Evolutionary conservation across 2,797 vertebrate species (phyloP), one percentile per base, ranked within the genome.

Genomic region (Acrocephalus scirpaceus): DNA sequence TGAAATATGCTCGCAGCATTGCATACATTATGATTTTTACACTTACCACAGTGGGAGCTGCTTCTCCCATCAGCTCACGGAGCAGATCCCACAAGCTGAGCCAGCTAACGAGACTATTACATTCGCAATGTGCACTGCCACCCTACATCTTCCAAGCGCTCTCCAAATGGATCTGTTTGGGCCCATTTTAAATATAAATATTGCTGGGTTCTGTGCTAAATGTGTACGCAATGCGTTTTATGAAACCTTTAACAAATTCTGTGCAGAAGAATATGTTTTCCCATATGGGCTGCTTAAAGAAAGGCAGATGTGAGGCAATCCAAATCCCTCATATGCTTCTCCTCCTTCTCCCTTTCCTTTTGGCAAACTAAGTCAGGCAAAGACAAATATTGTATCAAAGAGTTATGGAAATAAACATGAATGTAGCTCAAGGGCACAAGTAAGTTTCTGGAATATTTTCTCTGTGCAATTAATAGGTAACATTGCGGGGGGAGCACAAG

Each of bases 181-280:
- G 92, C 95, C 93, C 75, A 13, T 92, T 84, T 95, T 48, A 76
- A 92, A 91, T 13, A 62, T 86, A 96, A 96, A 96, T 94, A 93
- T 93, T 61, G 87, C 92, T 65, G 82, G 92, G 88, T 76, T 95
- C 86, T 77, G 70, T 65, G 93, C 73, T 91, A 92, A 95, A 86
- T 88, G 92, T 53, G 50, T 86, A 82, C 10, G 83, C 66, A 12
- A 38, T n/a, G 86, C 64, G 20, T 93, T 79, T 93, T 76, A 81
- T 56, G 65, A 73, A 95, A 92, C 96, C 96, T 95, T 86, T 91
- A 80, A 94, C 93, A 95, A 95, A 96, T 96, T 97, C 97, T 97
- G 91, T 75, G 94, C 95, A 92, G 97, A 97, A 90, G 96, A 97
- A 97, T 98, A 96, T 97, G 97, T 96, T 97, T 96, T 93, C 96